A percentile compares a stretch with the other conserved stretches of the same genome.
Evolutionary conservation across 2,113 vertebrate species (phyloP).

Genomic region (Semnornis frantzii): DNA sequence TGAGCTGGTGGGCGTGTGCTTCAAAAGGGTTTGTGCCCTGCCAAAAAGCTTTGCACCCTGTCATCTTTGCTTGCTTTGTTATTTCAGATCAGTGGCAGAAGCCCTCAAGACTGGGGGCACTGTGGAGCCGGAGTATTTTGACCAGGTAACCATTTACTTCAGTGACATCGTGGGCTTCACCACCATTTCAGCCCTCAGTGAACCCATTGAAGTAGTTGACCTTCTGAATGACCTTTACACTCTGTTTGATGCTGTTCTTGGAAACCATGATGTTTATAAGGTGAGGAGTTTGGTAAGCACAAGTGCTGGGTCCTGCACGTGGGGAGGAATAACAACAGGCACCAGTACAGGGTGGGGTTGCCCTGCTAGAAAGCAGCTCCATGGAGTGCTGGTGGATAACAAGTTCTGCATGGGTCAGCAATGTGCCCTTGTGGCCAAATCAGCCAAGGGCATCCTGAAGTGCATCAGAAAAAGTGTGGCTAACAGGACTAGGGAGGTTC

Average conservation of each 20-base stretch:
- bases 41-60: no score
- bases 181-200: conserved; percentile 92
- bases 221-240: conserved; percentile 94
- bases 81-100: conserved; percentile 90
- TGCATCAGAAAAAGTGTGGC: no score
- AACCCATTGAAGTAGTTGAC: conserved; percentile 92
- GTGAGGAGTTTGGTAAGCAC: conserved; percentile 55
- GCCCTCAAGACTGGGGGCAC: conserved; percentile 88
- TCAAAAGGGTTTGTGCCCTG: no score
- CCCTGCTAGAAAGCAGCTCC: no score
- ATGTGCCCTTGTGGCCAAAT: no score
- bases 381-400: no score
- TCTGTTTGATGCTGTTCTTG: conserved; percentile 88
- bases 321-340: no score
- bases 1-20: not conserved
- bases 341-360: no score
- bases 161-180: conserved; percentile 94
- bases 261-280: conserved; percentile 94
- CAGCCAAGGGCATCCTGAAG: no score
- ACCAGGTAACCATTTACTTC: conserved; percentile 95
- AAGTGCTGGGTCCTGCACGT: no score
- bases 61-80: not conserved
- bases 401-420: no score
- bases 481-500: no score
- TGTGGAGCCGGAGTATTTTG: conserved; percentile 92